Evolutionary conservation across 1,140 invertebrate species (phyloP).

Genomic region (Brachionus paranguensis): DNA sequence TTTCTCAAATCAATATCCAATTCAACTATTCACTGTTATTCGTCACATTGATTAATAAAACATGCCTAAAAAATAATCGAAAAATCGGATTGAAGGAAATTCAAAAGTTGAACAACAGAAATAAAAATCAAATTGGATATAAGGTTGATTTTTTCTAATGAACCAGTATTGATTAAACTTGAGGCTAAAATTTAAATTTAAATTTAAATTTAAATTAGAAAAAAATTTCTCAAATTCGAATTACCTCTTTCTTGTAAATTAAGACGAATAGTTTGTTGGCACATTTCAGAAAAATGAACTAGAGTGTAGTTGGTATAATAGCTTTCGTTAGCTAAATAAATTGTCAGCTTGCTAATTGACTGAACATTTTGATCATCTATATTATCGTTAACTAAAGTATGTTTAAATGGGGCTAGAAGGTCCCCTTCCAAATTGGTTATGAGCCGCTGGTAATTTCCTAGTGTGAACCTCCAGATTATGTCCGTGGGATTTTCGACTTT

Average conservation of each 20-base stretch:
- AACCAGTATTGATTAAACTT: background rate
- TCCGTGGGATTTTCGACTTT: conserved; percentile 22
- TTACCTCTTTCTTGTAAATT: conserved; percentile 30
- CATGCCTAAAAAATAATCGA: background rate
- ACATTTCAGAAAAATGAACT: conserved; percentile 6
- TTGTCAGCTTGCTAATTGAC: background rate
- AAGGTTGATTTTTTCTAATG: background rate
- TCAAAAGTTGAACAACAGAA: background rate
- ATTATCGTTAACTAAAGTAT: conserved; percentile 6
- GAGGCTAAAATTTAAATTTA: background rate
- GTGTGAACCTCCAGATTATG: conserved; percentile 2
- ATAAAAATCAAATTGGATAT: background rate
- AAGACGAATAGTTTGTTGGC: background rate
- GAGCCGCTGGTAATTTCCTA: background rate
- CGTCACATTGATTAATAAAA: background rate
- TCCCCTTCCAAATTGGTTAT: background rate
- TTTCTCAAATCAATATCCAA: background rate
- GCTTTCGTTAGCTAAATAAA: conserved; percentile 13
- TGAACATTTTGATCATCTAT: background rate
- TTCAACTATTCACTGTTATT: background rate
- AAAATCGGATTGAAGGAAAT: background rate
- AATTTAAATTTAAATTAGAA: background rate
- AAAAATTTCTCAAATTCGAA: background rate
- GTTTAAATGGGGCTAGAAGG: background rate
- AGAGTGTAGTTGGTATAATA: conserved; percentile 26